phyloP scores from a whole-genome alignment of 2,797 vertebrate species.

The Gymnodraco acuticeps region DNA sequence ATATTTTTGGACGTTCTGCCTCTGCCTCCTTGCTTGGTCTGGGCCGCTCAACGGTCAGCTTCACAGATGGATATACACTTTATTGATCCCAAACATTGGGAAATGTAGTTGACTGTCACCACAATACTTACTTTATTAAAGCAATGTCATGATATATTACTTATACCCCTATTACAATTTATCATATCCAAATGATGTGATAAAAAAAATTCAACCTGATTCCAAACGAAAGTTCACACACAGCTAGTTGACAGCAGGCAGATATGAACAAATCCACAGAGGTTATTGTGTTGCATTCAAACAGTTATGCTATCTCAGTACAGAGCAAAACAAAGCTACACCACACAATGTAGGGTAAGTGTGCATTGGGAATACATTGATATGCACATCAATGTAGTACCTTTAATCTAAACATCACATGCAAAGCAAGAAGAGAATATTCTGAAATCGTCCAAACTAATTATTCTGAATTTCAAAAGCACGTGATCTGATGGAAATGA shows the following conservation, averaged over 20 bases:
- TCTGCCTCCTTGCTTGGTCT: no score
- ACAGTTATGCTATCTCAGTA: constrained; percentile 31
- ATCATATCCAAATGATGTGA: constrained; percentile 3
- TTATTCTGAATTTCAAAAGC: constrained; percentile 29
- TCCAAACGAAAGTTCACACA: constrained; percentile 17
- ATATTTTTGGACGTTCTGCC: no score
- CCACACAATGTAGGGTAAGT: constrained; percentile 32
- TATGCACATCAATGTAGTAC: constrained; percentile 38
- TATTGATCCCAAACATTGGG: no score
- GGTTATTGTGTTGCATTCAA: constrained; percentile 46
- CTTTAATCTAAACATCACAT: constrained; percentile 24
- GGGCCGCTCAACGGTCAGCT: no score
- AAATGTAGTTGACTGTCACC: constrained; percentile 7
- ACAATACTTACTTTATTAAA: constrained; percentile 15
- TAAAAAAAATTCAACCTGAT: constrained; percentile 22
- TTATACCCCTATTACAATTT: not conserved
- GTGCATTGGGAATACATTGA: constrained; percentile 37
- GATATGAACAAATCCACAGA: constrained; percentile 37
- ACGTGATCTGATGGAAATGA: constrained; percentile 17
- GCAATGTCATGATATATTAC: not conserved
- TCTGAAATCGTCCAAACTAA: constrained; percentile 23
- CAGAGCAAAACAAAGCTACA: constrained; percentile 19
- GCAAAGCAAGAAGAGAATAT: constrained; percentile 8
- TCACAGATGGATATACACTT: no score
- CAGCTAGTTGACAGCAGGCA: constrained; percentile 31